These are phyloP conservation scores for Spodoptera litura DNA, from an alignment of 1,140 invertebrate species.

Conservation along the genomic window DNA sequence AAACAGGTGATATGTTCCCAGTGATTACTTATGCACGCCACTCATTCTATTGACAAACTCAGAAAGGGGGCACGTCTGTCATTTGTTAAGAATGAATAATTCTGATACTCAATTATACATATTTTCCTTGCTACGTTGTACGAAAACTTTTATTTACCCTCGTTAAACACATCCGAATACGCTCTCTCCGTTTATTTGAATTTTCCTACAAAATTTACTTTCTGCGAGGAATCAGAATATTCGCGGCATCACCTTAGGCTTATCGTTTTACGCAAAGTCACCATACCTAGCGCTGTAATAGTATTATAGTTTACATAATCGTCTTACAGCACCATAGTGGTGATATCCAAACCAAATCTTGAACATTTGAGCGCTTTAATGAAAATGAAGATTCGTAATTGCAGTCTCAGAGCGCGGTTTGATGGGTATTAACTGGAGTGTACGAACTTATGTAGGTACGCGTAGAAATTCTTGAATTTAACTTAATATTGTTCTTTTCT, in stretches of 20 bases:
- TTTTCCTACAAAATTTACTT: constrained; percentile 27
- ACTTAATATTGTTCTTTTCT: too few species aligned
- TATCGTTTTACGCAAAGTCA: constrained; percentile 37
- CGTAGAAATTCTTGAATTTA: too few species aligned
- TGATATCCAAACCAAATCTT: constrained; percentile 33
- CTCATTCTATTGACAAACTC: neutral
- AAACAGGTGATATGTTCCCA: too few species aligned
- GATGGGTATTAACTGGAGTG: constrained; percentile 18
- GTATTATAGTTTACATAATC: constrained; percentile 42
- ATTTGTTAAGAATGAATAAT: constrained; percentile 25
- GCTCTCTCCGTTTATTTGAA: constrained; percentile 18
- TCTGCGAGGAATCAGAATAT: constrained; percentile 3
- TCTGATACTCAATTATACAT: constrained; percentile 33
- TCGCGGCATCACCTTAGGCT: constrained; percentile 22
- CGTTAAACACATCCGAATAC: constrained; percentile 17
- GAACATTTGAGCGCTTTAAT: constrained; percentile 28
- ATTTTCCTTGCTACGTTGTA: neutral
- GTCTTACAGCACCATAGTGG: constrained; percentile 23
- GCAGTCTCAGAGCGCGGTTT: constrained; percentile 11
- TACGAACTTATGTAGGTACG: neutral
- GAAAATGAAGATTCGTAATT: constrained; percentile 42
- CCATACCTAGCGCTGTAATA: constrained; percentile 19
- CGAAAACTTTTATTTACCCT: constrained; percentile 23
- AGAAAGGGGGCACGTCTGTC: neutral
- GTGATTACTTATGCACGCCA: neutral